Conservation (phyloP, 1,140 invertebrate species). For the Meloidogyne hapla region DNA sequence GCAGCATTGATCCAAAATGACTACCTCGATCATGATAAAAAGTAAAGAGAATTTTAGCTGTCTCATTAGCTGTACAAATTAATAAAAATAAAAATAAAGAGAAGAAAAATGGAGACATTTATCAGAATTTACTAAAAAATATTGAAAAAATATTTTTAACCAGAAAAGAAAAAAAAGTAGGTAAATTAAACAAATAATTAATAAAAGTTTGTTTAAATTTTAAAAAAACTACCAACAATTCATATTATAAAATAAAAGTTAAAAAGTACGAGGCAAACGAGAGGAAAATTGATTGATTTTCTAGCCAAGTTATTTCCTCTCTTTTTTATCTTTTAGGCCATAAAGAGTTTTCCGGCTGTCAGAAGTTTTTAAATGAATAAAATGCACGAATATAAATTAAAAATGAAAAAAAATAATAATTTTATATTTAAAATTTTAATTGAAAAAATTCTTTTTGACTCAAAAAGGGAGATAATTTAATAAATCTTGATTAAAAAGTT, state of each 20-base stretch:
- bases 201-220: no score
- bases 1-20: conserved; percentile 20
- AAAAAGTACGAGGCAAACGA: not conserved
- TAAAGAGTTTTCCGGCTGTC: not conserved
- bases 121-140: no score
- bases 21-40: conserved; percentile 20
- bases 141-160: no score
- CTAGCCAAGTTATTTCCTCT: not conserved
- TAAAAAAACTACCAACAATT: no score
- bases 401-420: not conserved
- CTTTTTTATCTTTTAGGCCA: not conserved
- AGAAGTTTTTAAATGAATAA: not conserved
- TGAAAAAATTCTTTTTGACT: no score
- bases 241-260: not conserved
- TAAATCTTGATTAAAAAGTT: no score
- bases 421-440: no score
- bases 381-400: not conserved
- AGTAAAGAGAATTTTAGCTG: conserved; percentile 22
- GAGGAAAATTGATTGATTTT: not conserved
- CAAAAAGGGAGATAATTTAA: no score
- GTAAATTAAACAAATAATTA: no score
- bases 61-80: not conserved
- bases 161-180: no score
- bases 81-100: conserved; percentile 7
- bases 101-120: not conserved